phyloP scores from a whole-genome alignment of 2,888 invertebrate species.

The Phrixothrix hirtus region DNA sequence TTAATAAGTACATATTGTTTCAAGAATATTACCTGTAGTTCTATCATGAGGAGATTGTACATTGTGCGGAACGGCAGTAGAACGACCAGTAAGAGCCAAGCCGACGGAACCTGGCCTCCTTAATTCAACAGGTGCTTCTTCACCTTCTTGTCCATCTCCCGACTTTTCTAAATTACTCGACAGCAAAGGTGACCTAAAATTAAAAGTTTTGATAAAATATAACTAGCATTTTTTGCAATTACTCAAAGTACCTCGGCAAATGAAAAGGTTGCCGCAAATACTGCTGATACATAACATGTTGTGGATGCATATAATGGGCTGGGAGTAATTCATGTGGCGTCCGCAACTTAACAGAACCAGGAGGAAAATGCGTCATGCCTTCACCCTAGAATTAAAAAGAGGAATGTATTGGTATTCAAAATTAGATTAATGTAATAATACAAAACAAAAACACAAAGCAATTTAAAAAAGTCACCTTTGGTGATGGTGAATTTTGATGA shows the following conservation, averaged over 20 bases:
- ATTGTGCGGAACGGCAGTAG: conserved; percentile 68
- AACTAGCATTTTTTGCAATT: too few species aligned
- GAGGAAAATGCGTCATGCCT: conserved; percentile 59
- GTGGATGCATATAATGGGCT: conserved; percentile 60
- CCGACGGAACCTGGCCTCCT: conserved; percentile 64
- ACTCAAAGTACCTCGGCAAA: conserved; percentile 53
- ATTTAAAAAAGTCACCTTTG: conserved; percentile 62
- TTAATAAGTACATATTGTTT: too few species aligned
- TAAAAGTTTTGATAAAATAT: background rate
- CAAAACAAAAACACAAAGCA: conserved; percentile 8
- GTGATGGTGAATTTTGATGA: conserved; percentile 78
- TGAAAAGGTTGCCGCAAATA: conserved; percentile 58
- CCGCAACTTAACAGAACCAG: conserved; percentile 51
- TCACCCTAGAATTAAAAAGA: conserved; percentile 65
- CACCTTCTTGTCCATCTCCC: conserved; percentile 59
- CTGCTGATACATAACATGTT: conserved; percentile 61
- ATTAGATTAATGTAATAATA: too few species aligned
- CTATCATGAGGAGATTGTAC: conserved; percentile 73
- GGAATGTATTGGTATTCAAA: too few species aligned
- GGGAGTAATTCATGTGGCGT: conserved; percentile 55
- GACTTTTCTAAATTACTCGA: conserved; percentile 65
- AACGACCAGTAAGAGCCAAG: conserved; percentile 55
- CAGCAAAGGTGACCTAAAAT: conserved; percentile 59
- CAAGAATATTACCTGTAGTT: conserved; percentile 61
- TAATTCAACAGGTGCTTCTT: conserved; percentile 62